These are phyloP conservation scores for Xyrauchen texanus DNA, from an alignment of 2,113 vertebrate genomes.

Conservation along the genomic window DNA sequence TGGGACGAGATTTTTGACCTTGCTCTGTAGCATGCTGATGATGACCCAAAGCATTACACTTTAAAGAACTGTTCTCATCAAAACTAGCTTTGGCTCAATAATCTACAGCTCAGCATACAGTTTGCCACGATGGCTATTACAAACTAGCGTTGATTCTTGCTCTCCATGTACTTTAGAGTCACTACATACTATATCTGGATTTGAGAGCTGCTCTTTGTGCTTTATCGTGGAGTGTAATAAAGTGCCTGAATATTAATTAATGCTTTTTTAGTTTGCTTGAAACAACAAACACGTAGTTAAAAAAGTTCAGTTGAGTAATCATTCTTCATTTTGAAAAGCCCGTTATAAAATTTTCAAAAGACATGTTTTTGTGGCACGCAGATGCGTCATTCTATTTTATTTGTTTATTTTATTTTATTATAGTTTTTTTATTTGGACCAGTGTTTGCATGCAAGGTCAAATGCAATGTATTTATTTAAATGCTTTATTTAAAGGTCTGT, in stretches of 20 bases:
- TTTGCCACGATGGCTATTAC: conserved; percentile 1
- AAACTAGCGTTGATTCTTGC: neutral
- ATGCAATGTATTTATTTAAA: neutral
- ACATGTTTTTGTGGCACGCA: neutral
- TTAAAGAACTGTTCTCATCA: conserved; percentile 42
- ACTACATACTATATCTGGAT: neutral
- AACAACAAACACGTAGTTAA: neutral
- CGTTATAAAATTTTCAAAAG: neutral
- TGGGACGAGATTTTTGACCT: conserved; percentile 22
- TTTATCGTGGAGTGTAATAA: neutral
- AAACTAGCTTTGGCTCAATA: conserved; percentile 40
- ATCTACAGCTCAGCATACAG: conserved; percentile 35
- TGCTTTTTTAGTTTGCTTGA: neutral
- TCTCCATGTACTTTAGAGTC: neutral
- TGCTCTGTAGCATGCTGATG: conserved; percentile 42
- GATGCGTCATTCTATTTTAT: neutral
- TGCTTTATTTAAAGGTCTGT: neutral
- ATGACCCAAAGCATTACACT: conserved; percentile 31
- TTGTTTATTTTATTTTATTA: neutral
- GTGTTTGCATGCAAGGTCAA: neutral
- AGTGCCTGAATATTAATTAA: neutral
- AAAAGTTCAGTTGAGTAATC: neutral
- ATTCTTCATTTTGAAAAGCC: neutral
- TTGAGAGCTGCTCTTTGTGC: neutral
- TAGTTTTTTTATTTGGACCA: neutral